Conservation (phyloP, 2,113 vertebrate species). For the Empidonax alnorum region DNA sequence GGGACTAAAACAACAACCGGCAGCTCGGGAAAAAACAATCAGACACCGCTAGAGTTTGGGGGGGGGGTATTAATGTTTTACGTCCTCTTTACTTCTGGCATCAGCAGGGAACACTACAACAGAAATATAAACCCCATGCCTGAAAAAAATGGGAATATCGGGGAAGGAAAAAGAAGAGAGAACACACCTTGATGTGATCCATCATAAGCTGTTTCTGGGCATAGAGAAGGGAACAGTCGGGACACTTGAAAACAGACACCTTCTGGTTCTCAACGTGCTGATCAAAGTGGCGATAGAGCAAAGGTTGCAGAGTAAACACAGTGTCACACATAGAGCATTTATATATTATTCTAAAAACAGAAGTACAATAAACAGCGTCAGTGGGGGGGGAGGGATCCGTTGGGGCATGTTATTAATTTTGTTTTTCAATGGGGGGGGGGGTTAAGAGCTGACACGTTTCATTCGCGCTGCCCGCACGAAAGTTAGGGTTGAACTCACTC, state of each 20-base stretch:
- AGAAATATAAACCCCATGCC: no score
- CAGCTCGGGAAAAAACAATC: no score
- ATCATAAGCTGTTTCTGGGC: conserved; percentile 98
- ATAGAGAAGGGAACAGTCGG: conserved; percentile 94
- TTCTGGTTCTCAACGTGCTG: conserved; percentile 94
- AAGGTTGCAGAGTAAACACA: conserved; percentile 94
- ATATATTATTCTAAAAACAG: conserved; percentile 93
- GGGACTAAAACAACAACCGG: no score
- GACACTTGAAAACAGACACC: conserved; percentile 98
- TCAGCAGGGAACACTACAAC: no score
- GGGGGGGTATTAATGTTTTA: no score
- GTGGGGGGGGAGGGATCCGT: not conserved
- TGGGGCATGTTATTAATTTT: not conserved
- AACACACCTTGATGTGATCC: conserved; percentile 96
- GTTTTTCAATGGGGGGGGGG: no score
- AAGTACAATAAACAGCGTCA: conserved; percentile 72
- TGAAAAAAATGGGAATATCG: no score
- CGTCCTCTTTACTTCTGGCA: no score
- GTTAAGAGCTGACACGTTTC: no score
- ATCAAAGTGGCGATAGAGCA: conserved; percentile 96
- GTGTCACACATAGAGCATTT: conserved; percentile 99
- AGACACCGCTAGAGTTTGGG: no score
- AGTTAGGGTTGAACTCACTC: no score
- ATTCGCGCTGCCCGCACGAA: no score
- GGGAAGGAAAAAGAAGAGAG: conserved; percentile 46